Evolutionary conservation across 2,113 vertebrate genomes (phyloP), one percentile per base, ranked within the genome.

Genomic region (Amphiprion ocellaris): DNA sequence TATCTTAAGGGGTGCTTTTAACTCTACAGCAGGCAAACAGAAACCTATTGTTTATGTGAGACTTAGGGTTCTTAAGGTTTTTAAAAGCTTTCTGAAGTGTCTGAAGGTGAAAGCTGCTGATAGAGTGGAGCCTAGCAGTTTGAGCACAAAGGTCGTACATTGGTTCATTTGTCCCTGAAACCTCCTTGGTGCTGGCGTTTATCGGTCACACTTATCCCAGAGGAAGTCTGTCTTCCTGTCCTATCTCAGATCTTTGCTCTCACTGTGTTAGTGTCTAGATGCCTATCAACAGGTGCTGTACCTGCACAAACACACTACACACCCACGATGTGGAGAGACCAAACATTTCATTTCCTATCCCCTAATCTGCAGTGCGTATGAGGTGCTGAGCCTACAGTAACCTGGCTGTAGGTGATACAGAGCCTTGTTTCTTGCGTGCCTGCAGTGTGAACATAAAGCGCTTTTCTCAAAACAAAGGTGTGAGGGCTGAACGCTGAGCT

Each of bases 271-370:
- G 58, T 66, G 69, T 77, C 64, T 74, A 68, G 89, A 90, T 91
- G 56, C 53, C 63, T 84, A 91, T 92, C 84, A 69, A 58, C 60
- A 55, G 66, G 61, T 76, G 12, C 5, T 0, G 30, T 70, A 87
- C 75, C 71, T 77, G 82, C 65, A 74, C 74, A 87, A 89, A 89
- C 81, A 79, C 68, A 67, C 8, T 69, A 60, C 33, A 26, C 26
- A 61, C 60, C 54, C 15, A 17, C 17, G 2, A n/a, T 19, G 54
- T 23, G 9, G 12, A 60, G 14, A 90, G 60, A 81, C 74, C 79
- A 90, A 86, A 88, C 75, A 84, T 91, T 85, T 74, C 0, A 87
- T 79, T 84, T 88, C 79, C 84, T 84, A 62, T 47, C 56, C 55
- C 39, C 33, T 85, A 72, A 90, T 89, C 76, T 82, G 56, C 58